Evolutionary conservation across 2,797 vertebrate species (phyloP), one percentile per base, ranked within the genome.

Genomic region (Lateolabrax maculatus): DNA sequence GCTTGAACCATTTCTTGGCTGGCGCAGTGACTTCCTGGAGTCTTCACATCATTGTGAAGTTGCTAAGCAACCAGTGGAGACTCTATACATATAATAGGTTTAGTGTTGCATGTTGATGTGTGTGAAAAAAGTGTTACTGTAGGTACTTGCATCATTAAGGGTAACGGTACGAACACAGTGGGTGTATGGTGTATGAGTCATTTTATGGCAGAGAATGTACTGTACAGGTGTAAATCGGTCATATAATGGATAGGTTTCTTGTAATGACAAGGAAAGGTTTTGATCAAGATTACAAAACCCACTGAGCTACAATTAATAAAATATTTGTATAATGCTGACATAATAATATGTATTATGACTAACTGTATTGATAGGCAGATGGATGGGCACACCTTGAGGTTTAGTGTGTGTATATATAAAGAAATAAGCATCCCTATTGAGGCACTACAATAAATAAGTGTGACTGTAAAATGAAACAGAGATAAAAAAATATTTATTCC

Each of bases 261-360:
- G 15, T 18, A 61, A 43, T 27, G 6, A 3, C 46, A 10, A 23
- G 18, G 11, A 48, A 25, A 4, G 48, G 23, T 44, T 72, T 72
- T 43, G 43, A 9, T n/a, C 16, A 52, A n/a, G 25, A 62, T 13
- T 48, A 13, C 18, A 63, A 69, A 79, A 70, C n/a, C 23, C 23
- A 70, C 51, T 74, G 51, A 31, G 7, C 36, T n/a, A 7, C 66
- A 71, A 55, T 46, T 46, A 53, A 46, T n/a, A 43, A 43, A 71
- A 66, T 67, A 43, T 19, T 23, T 60, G 3, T 15, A 10, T 48
- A 9, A 57, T 52, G 36, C n/a, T n/a, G n/a, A n/a, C n/a, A 63
- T 43, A 27, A 37, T 57, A 1, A 21, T 39, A 74, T 31, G 0
- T 36, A 68, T 71, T 60, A n/a, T 43, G 12, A 46, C 27, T 46